A percentile compares a stretch with the other conserved stretches of the same genome.
phyloP scores from a whole-genome alignment of 2,113 vertebrate genomes.

The Hypocryptadius cinnamomeus region DNA sequence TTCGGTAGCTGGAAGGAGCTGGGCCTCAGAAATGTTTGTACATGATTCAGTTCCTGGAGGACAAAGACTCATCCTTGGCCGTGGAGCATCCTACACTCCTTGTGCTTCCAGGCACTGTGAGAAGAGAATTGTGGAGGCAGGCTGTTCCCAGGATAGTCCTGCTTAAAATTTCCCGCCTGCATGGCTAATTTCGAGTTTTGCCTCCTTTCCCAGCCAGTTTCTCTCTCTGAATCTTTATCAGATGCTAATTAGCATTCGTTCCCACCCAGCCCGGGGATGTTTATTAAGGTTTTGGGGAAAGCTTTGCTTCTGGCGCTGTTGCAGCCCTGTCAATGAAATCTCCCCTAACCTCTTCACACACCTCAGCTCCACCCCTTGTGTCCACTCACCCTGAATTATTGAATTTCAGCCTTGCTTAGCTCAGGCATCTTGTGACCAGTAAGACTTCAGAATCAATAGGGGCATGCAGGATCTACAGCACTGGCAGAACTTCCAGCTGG shows the following conservation, averaged over 20 bases:
- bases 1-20: conserved; percentile 1
- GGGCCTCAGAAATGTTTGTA: not conserved
- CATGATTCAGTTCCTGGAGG: conserved; percentile 26
- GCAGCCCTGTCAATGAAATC: not conserved
- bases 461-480: not conserved
- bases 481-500: not conserved
- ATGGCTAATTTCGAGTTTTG: not conserved
- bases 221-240: conserved; percentile 29
- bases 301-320: not conserved
- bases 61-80: conserved; percentile 4
- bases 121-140: conserved; percentile 42
- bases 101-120: conserved; percentile 20
- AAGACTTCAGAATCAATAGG: not conserved
- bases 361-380: not conserved
- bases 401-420: not conserved
- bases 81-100: not conserved
- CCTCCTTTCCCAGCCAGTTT: conserved; percentile 33
- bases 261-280: not conserved
- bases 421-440: not conserved
- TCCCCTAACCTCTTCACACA: not conserved
- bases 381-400: not conserved
- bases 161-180: conserved; percentile 8
- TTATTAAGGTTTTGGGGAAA: not conserved
- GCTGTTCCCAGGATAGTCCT: conserved; percentile 27
- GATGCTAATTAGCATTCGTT: conserved; percentile 19